A percentile compares a stretch with the other conserved stretches of the same genome.
These are phyloP conservation scores for Jaculus jaculus DNA, from an alignment of 2,113 vertebrate genomes.

Conservation along the genomic window DNA sequence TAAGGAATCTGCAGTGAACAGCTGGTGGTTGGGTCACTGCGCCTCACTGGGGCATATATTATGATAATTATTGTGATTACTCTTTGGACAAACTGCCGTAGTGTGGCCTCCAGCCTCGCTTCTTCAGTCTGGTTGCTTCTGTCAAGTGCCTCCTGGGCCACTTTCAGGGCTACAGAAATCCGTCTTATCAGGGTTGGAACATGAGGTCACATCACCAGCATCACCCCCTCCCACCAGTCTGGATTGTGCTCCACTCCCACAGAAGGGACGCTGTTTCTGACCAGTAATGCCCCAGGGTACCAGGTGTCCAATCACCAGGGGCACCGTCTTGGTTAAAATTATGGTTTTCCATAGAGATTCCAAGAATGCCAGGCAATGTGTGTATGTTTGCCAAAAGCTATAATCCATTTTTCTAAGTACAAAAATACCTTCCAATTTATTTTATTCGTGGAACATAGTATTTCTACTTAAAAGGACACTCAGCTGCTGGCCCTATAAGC, in stretches of 20 bases:
- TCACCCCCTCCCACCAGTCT: neutral
- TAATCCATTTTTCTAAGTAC: conserved; percentile 82
- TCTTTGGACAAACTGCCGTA: too few species aligned
- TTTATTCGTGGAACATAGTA: conserved; percentile 78
- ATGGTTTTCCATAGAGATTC: conserved; percentile 79
- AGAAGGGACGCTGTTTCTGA: neutral
- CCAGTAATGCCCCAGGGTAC: neutral
- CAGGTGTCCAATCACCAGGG: conserved; percentile 2
- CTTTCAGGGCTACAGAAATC: neutral
- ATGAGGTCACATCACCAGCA: too few species aligned
- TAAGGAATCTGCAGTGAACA: neutral
- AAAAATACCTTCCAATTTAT: conserved; percentile 79
- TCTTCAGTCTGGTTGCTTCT: too few species aligned
- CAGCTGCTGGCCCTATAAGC: neutral
- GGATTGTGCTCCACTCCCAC: neutral
- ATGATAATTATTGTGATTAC: neutral
- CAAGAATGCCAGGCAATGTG: conserved; percentile 64
- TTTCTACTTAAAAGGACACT: conserved; percentile 77
- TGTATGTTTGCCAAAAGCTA: conserved; percentile 74
- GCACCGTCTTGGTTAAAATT: conserved; percentile 73
- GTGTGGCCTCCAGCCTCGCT: neutral
- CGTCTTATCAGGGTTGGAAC: neutral
- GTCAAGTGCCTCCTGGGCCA: neutral
- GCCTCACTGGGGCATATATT: neutral
- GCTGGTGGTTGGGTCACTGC: neutral